Conservation (phyloP, 2,113 vertebrate species). For the Rhineura floridana region DNA sequence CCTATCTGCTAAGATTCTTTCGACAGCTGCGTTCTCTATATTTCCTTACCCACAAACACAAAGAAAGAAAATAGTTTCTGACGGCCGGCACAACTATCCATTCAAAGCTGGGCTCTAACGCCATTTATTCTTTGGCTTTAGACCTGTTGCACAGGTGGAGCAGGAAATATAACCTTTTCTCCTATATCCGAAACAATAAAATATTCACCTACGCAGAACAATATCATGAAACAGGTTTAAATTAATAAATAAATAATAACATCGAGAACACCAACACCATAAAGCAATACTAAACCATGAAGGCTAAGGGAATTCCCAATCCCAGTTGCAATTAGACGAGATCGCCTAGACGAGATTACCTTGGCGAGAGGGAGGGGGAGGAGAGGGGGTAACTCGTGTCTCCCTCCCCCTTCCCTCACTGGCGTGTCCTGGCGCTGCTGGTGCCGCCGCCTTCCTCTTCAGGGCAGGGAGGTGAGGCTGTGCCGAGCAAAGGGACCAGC, state of each 20-base stretch:
- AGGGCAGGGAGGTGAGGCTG: not conserved
- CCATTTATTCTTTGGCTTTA: not conserved
- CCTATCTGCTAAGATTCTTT: not conserved
- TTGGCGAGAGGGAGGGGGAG: not conserved
- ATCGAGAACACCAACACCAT: not conserved
- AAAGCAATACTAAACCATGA: not conserved
- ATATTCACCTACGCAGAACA: not conserved
- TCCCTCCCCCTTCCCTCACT: constrained; percentile 1
- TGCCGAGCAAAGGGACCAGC: constrained; percentile 9
- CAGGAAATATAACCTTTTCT: not conserved
- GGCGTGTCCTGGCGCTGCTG: not conserved
- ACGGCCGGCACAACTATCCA: not conserved
- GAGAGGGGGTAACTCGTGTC: not conserved
- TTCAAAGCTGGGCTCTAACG: no score
- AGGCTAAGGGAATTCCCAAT: not conserved
- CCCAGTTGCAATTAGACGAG: not conserved
- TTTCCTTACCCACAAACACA: no score
- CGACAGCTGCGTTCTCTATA: not conserved
- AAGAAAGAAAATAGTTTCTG: not conserved
- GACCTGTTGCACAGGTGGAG: constrained; percentile 17
- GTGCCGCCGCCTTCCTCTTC: not conserved
- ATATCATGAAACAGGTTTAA: not conserved
- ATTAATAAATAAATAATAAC: not conserved
- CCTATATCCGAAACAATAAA: no score
- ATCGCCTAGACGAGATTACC: not conserved